phyloP scores from a whole-genome alignment of 2,797 vertebrate species.

The Alca torda region DNA sequence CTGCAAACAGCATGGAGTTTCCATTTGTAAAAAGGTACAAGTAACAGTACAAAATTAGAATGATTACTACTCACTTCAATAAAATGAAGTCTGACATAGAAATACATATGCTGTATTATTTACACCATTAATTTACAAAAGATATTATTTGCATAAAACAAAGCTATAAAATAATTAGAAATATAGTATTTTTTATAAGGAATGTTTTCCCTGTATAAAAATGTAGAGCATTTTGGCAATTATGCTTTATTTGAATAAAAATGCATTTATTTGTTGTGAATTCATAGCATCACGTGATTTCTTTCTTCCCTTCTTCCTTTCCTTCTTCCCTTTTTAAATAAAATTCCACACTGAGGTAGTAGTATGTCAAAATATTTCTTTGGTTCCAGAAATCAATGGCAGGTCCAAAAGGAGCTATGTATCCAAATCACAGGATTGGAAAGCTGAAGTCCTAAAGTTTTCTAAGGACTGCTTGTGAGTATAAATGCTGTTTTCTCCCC shows the following conservation, averaged over 20 bases:
- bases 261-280: conserved; percentile 58
- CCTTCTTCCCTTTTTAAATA: conserved; percentile 68
- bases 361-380: conserved; percentile 75
- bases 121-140: conserved; percentile 92
- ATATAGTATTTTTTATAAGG: conserved; percentile 79
- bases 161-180: conserved; percentile 81
- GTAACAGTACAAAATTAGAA: conserved; percentile 74
- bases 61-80: conserved; percentile 75
- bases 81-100: conserved; percentile 79
- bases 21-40: conserved; percentile 77
- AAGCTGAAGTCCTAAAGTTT: conserved; percentile 78
- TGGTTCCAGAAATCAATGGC: conserved; percentile 39
- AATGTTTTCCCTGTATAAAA: conserved; percentile 74
- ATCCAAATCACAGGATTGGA: conserved; percentile 72
- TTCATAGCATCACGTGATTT: conserved; percentile 64
- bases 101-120: conserved; percentile 85
- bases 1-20: conserved; percentile 58
- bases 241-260: conserved; percentile 68
- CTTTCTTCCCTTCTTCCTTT: conserved; percentile 72
- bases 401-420: conserved; percentile 76
- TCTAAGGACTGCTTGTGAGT: conserved; percentile 80
- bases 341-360: conserved; percentile 92
- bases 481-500: conserved; percentile 59
- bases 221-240: conserved; percentile 62
- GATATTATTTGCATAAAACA: conserved; percentile 85